A percentile compares a stretch with the other conserved stretches of the same genome.
phyloP scores from a whole-genome alignment of 2,888 invertebrate genomes.

The Bursaphelenchus okinawaensis region DNA sequence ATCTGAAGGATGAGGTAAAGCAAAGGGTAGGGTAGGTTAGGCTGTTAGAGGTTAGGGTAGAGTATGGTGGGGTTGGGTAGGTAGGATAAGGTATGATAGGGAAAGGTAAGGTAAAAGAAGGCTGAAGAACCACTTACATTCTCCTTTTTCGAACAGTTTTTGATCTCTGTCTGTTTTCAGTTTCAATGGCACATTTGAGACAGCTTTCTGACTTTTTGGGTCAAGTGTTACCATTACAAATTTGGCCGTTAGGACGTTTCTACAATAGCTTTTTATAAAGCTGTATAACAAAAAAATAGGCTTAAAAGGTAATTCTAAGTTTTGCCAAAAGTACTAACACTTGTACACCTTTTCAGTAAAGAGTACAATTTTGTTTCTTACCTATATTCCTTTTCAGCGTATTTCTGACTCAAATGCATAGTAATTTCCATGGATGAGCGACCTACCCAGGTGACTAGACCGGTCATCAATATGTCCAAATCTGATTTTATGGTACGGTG shows the following conservation, averaged over 20 bases:
- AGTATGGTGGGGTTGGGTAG: too few species aligned
- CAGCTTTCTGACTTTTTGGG: conserved; percentile 42
- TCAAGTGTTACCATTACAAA: conserved; percentile 72
- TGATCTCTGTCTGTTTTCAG: conserved; percentile 66
- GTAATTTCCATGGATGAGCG: conserved; percentile 70
- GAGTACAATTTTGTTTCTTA: too few species aligned
- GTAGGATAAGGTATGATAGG: too few species aligned
- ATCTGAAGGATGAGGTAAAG: conserved; percentile 11
- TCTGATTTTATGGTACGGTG: conserved; percentile 49
- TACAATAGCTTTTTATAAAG: too few species aligned
- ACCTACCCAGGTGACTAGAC: conserved; percentile 73
- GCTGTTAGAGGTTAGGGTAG: background rate
- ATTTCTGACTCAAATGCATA: conserved; percentile 58
- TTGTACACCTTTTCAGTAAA: too few species aligned
- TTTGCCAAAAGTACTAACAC: too few species aligned
- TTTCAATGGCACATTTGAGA: conserved; percentile 24
- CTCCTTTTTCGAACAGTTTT: conserved; percentile 65
- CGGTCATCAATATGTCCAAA: conserved; percentile 69
- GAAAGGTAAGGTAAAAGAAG: too few species aligned
- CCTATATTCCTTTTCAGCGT: conserved; percentile 25
- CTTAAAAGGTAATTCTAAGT: too few species aligned
- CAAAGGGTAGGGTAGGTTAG: background rate
- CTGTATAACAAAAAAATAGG: too few species aligned
- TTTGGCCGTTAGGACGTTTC: conserved; percentile 62
- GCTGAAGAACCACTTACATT: too few species aligned